phyloP scores from a whole-genome alignment of 2,888 invertebrate genomes.

The Eremobia ochroleuca region DNA sequence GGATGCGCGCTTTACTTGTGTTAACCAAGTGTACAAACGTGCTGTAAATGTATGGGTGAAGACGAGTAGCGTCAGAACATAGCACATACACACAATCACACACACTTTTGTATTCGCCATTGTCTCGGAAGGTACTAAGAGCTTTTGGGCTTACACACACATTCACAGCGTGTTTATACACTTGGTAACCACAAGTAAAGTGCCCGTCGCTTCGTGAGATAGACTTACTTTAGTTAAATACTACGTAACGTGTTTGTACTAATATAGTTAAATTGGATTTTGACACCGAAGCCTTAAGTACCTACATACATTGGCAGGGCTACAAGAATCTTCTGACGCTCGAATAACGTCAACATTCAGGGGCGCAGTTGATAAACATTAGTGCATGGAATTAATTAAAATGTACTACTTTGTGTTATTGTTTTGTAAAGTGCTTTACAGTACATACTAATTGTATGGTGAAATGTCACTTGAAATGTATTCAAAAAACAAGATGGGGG shows the following conservation, averaged over 20 bases:
- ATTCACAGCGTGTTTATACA: not conserved
- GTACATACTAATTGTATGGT: not conserved
- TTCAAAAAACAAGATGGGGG: not conserved
- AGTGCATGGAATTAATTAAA: not conserved
- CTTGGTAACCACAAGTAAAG: not conserved
- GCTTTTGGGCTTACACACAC: not conserved
- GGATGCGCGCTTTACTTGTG: too few relatives aligned
- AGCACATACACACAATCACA: not conserved
- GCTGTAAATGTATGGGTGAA: not conserved
- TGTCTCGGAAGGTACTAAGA: not conserved
- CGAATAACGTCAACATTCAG: not conserved
- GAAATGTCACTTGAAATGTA: not conserved
- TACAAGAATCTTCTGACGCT: not conserved
- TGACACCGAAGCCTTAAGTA: not conserved
- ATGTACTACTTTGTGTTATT: not conserved
- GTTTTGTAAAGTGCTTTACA: not conserved
- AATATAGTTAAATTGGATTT: not conserved
- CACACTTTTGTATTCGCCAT: not conserved
- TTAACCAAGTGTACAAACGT: too few relatives aligned
- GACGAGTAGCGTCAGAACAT: not conserved
- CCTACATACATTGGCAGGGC: not conserved
- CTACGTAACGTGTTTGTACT: too few relatives aligned
- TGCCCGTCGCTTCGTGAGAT: not conserved
- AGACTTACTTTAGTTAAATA: not conserved
- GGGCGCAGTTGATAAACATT: not conserved